Conservation (phyloP, 2,797 vertebrate species). For the Gouania willdenowi region DNA sequence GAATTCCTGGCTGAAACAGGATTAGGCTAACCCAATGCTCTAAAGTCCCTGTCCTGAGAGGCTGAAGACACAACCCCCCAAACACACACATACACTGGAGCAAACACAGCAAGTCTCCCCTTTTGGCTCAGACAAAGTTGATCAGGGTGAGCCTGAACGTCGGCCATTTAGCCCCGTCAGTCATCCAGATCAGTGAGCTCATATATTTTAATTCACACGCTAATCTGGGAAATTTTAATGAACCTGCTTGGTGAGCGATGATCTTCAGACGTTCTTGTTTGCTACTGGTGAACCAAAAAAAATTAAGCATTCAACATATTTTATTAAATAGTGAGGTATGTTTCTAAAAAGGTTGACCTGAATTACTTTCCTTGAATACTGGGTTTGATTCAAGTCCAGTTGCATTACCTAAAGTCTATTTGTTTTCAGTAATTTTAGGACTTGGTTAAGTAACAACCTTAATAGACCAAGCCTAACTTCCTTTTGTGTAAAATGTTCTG, state of each 20-base stretch:
- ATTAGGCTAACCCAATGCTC: slow-evolving; percentile 67
- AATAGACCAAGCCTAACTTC: too few relatives aligned
- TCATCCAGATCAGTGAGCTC: slow-evolving; percentile 55
- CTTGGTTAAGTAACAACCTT: too few relatives aligned
- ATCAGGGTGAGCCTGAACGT: slow-evolving; percentile 36
- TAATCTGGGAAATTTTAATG: slow-evolving; percentile 66
- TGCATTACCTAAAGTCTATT: too few relatives aligned
- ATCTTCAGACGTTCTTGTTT: slow-evolving; percentile 60
- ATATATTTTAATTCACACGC: slow-evolving; percentile 53
- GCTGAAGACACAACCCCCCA: slow-evolving; percentile 65
- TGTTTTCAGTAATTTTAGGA: too few relatives aligned
- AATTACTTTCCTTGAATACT: too few relatives aligned
- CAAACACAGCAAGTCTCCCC: slow-evolving; percentile 28
- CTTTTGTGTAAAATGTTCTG: too few relatives aligned
- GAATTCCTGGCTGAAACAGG: slow-evolving; percentile 75
- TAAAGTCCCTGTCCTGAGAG: slow-evolving; percentile 64
- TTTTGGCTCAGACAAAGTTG: slow-evolving; percentile 37
- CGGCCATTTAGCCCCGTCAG: slow-evolving; percentile 48
- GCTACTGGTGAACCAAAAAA: slow-evolving; percentile 39
- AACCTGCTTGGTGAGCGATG: slow-evolving; percentile 53
- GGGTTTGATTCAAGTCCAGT: too few relatives aligned
- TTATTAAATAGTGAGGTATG: too few relatives aligned
- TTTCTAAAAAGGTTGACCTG: too few relatives aligned
- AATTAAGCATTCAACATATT: slow-evolving; percentile 32
- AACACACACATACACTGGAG: slow-evolving; percentile 15